Evolutionary conservation across 2,888 invertebrate genomes (phyloP).

Genomic region (Sarcophaga caerulescens): DNA sequence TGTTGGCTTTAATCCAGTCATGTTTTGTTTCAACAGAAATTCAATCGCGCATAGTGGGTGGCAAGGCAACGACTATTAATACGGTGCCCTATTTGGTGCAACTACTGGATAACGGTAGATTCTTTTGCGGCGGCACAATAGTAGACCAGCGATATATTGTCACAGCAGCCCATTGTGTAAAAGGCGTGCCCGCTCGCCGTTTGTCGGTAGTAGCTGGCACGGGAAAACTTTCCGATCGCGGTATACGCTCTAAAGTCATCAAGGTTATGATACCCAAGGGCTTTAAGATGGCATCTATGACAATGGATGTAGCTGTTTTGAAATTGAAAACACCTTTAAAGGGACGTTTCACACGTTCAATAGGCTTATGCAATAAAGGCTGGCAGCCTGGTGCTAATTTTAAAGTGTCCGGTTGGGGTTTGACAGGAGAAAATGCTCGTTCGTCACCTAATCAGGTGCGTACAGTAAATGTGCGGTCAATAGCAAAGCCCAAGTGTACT

Average conservation of each 20-base stretch:
- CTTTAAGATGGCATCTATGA: conserved; percentile 34
- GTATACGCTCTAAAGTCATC: neutral
- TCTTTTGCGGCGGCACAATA: conserved; percentile 69
- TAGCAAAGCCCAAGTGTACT: neutral
- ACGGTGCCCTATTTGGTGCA: conserved; percentile 59
- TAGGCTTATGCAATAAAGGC: conserved; percentile 33
- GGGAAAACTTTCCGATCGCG: conserved; percentile 19
- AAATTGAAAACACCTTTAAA: conserved; percentile 31
- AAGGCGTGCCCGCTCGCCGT: neutral
- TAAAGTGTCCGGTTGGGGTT: conserved; percentile 70
- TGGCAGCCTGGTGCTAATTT: conserved; percentile 40
- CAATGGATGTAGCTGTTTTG: conserved; percentile 69
- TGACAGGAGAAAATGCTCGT: neutral
- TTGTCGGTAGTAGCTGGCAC: conserved; percentile 60
- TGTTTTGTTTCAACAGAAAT: neutral
- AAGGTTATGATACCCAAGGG: conserved; percentile 25
- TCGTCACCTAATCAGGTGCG: conserved; percentile 51
- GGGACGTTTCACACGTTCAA: conserved; percentile 54
- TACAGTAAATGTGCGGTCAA: conserved; percentile 48
- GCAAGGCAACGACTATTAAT: conserved; percentile 15
- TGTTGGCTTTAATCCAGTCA: neutral
- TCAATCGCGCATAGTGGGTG: conserved; percentile 58
- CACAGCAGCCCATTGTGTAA: conserved; percentile 60
- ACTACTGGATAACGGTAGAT: conserved; percentile 42
- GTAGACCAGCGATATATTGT: conserved; percentile 33